Evolutionary conservation across 2,113 vertebrate genomes (phyloP).

Genomic region (Tachysurus fulvidraco): DNA sequence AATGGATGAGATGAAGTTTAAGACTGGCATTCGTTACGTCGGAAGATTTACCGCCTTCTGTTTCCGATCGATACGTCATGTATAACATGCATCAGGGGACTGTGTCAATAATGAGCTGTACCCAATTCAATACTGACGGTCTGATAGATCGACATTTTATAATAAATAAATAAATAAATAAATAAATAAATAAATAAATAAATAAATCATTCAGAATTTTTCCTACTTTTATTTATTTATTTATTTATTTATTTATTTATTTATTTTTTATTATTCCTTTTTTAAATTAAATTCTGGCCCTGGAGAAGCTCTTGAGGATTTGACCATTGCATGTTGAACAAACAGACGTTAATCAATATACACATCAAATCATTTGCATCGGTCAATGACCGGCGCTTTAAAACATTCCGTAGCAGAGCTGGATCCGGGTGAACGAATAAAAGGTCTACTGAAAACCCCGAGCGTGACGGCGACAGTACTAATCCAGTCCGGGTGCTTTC

Average conservation of each 20-base stretch:
- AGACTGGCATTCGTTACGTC: constrained; percentile 52
- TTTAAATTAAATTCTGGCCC: constrained; percentile 39
- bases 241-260: too few relatives aligned
- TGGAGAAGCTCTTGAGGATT: constrained; percentile 2
- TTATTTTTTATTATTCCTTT: too few relatives aligned
- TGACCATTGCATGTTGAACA: constrained; percentile 6
- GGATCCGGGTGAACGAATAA: neutral
- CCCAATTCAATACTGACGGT: neutral
- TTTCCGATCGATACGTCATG: constrained; percentile 41
- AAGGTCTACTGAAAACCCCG: neutral
- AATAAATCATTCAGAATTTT: neutral
- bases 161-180: neutral
- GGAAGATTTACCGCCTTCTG: constrained; percentile 51
- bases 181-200: too few relatives aligned
- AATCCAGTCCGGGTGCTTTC: constrained; percentile 14
- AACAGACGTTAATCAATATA: neutral
- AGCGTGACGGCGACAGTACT: neutral
- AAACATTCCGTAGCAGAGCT: neutral
- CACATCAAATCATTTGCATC: neutral
- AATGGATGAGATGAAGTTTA: constrained; percentile 51
- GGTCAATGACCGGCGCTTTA: neutral
- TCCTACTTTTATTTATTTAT: too few relatives aligned
- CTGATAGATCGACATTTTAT: neutral
- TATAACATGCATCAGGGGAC: neutral
- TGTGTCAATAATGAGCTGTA: neutral